A percentile compares a stretch with the other conserved stretches of the same genome.
phyloP scores from a whole-genome alignment of 1,140 invertebrate species.

The Pachyrhynchus sulphureomaculatus region DNA sequence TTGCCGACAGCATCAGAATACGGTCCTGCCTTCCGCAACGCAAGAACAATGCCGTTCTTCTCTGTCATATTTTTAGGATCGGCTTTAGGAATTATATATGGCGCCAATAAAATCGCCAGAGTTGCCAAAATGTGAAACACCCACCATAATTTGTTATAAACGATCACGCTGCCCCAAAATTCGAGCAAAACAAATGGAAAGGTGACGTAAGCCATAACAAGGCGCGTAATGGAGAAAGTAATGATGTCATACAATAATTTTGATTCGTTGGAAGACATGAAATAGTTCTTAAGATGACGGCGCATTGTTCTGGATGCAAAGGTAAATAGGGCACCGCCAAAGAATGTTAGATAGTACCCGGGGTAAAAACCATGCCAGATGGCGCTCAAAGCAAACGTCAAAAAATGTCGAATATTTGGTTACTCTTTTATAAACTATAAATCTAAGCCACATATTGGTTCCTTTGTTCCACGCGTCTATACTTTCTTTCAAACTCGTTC shows the following conservation, averaged over 20 bases:
- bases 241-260: slow-evolving; percentile 76
- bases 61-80: not conserved
- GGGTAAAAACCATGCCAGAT: slow-evolving; percentile 98
- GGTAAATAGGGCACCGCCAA: slow-evolving; percentile 84
- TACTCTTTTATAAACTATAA: slow-evolving; percentile 82
- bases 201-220: slow-evolving; percentile 82
- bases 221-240: slow-evolving; percentile 75
- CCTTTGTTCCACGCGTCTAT: slow-evolving; percentile 90
- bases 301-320: slow-evolving; percentile 70
- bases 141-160: slow-evolving; percentile 56
- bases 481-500: slow-evolving; percentile 76
- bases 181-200: slow-evolving; percentile 90
- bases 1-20: slow-evolving; percentile 30
- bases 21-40: slow-evolving; percentile 29
- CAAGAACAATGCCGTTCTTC: slow-evolving; percentile 31
- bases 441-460: slow-evolving; percentile 86
- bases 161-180: slow-evolving; percentile 54
- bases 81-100: slow-evolving; percentile 42
- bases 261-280: slow-evolving; percentile 62
- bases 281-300: slow-evolving; percentile 72
- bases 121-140: slow-evolving; percentile 53
- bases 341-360: slow-evolving; percentile 95
- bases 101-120: slow-evolving; percentile 48
- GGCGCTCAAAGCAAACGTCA: slow-evolving; percentile 87
- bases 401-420: slow-evolving; percentile 61